Evolutionary conservation across 2,888 invertebrate species (phyloP), one percentile per base, ranked within the genome.

Genomic region (Exocentrus adspersus): DNA sequence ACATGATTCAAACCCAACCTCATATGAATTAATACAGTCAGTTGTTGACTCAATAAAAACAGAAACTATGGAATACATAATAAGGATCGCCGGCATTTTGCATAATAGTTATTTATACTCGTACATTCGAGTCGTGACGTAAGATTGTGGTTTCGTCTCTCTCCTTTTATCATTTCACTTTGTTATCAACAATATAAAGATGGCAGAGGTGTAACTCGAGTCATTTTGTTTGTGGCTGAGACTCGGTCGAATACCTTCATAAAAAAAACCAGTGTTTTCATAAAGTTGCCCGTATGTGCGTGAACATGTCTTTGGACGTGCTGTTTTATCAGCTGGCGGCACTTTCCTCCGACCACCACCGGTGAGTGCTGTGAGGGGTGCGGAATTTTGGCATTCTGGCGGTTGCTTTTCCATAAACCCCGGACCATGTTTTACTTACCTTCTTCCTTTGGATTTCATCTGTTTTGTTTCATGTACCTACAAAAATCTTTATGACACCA

Each of bases 241-340:
- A 37, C n/a, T n/a, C 37, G 14, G 37, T n/a, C n/a, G 10, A n/a
- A n/a, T 37, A 2, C 14, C 14, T 14, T 32, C n/a, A 10, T 37
- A 1, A 3, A 37, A 3, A 37, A 37, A 3, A 37, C 9, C 2
- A 24, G 19, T n/a, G 21, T 42, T 20, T 43, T 16, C 2, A 3
- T 24, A 9, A 28, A 41, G 4, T 7, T 50, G 12, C 19, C 42
- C 6, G 21, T 19, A 52, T 24, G 24, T 52, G 32, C 17, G 43
- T 12, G 14, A 71, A 60, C 53, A 65, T 69, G 63, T 62, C 67
- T 43, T 52, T 70, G 37, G 69, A 65, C 42, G 58, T 64, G 32
- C 53, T 69, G 48, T 67, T 64, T 61, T 65, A 64, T 64, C 70
- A 70, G 58, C 52, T 70, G 53, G 70, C 65, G 14, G 65, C 65